phyloP scores from a whole-genome alignment of 2,888 invertebrate genomes.

The Drosophila recens region DNA sequence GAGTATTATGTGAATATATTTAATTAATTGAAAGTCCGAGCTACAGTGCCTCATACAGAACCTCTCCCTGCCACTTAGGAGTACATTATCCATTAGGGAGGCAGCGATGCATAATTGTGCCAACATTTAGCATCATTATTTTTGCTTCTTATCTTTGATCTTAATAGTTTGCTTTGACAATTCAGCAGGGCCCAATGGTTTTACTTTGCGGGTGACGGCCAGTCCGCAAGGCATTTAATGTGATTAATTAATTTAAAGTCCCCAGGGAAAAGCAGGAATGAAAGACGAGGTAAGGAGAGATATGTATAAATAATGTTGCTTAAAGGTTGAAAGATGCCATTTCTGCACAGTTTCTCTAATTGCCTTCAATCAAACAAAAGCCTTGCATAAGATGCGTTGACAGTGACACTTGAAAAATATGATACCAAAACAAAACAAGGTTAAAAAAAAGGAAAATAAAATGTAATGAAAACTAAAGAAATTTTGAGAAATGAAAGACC shows the following conservation, averaged over 20 bases:
- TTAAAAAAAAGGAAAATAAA: constrained; percentile 3
- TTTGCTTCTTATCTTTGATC: constrained; percentile 74
- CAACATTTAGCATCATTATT: constrained; percentile 74
- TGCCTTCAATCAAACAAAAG: constrained; percentile 53
- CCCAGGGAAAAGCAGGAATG: constrained; percentile 17
- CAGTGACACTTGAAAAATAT: constrained; percentile 74
- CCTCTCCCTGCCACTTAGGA: not conserved
- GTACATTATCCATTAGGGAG: constrained; percentile 51
- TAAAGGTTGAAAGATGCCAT: constrained; percentile 19
- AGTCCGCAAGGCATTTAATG: constrained; percentile 65
- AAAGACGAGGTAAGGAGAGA: not conserved
- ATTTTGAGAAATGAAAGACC: constrained; percentile 36
- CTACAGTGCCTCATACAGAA: constrained; percentile 4
- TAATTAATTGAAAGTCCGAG: constrained; percentile 59
- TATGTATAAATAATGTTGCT: constrained; percentile 31
- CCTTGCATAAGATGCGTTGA: constrained; percentile 56
- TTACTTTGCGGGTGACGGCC: constrained; percentile 16
- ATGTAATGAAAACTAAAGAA: constrained; percentile 37
- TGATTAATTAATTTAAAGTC: constrained; percentile 76
- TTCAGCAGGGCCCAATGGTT: constrained; percentile 39
- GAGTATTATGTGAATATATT: constrained; percentile 37
- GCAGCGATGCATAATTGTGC: constrained; percentile 68
- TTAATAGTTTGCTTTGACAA: constrained; percentile 74
- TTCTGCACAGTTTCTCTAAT: constrained; percentile 42
- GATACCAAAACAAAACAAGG: constrained; percentile 18